Base-by-base conservation (phyloP, 2,113 vertebrate genomes). In the Lontra canadensis region DNA sequence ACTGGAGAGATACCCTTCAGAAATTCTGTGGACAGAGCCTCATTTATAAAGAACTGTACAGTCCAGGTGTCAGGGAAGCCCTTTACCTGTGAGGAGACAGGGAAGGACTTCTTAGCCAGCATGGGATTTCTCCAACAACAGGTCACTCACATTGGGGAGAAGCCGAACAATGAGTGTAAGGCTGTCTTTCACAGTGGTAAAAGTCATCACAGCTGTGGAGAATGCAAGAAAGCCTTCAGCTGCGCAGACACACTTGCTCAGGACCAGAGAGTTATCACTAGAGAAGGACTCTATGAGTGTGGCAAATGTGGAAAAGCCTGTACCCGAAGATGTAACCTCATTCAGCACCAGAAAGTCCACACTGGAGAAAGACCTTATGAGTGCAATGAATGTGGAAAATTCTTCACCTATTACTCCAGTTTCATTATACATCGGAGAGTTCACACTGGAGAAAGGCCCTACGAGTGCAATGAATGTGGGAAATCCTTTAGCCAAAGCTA, bases 281-380 rank as follows among this genome's bases (percentile, higher is more conserved):
- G 42, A 81, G 81, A 96, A 73, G 81, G 90, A 8, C 55, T 69
- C 73, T 97, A 96, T 76, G 87, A 96, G 63, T 97, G 95, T 36
- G 57, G 29, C 34, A 55, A 94, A 79, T 97, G 95, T 92, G 93
- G 90, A 47, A 97, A 97, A 88, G 63, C 69, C 78, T 97, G 82
- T 23, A 97, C 90, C 52, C 81, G 90, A 61, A 95, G 96, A 69
- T 97, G 95, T 94, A 96, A 97, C 25, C 87, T 97, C 36, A 94
- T 97, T 80, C 97, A 97, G 57, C 97, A 97, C 90, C 93, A 97
- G 90, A 97, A 93, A 69, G 83, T 97, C 49, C 96, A 97, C 49
- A 81, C 25, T 55, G 86, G 80, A 74, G 96, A 96, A 73, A 96
- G 93, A n/a, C 96, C 96, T 80, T 96, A 94, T 3, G 78, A 84